Percentiles rank a stretch among this genome's conserved stretches.
These are phyloP conservation scores for Cosmopolites sordidus DNA, from an alignment of 2,888 invertebrate genomes.

Conservation along the genomic window DNA sequence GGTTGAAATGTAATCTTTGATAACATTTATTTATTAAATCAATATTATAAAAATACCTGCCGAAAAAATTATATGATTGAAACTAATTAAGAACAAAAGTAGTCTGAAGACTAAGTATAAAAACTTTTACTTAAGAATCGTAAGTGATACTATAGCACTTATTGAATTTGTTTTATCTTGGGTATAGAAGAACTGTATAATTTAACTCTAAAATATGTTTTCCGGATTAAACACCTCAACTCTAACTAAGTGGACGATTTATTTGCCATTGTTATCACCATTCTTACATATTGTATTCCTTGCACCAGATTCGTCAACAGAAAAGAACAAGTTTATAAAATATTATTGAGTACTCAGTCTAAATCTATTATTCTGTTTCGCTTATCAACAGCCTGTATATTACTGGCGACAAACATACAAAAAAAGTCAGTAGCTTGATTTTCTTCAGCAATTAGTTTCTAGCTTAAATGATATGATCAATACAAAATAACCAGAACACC, in stretches of 20 bases:
- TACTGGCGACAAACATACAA: not conserved
- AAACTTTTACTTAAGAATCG: too few species aligned
- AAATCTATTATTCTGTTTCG: constrained; percentile 14
- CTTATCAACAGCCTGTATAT: constrained; percentile 9
- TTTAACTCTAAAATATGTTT: too few species aligned
- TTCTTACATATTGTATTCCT: constrained; percentile 11
- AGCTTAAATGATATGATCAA: constrained; percentile 3
- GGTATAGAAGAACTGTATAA: too few species aligned
- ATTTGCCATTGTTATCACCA: constrained; percentile 21
- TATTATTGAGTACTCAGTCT: constrained; percentile 12
- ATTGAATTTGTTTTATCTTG: too few species aligned
- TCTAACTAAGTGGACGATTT: constrained; percentile 14
- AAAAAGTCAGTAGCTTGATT: constrained; percentile 4
- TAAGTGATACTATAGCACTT: too few species aligned
- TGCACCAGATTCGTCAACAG: constrained; percentile 11
- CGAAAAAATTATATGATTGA: too few species aligned
- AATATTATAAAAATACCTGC: too few species aligned
- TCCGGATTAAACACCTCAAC: constrained; percentile 9
- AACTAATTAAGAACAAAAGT: too few species aligned
- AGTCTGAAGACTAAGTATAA: too few species aligned
- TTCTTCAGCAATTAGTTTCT: constrained; percentile 14
- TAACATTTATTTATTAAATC: too few species aligned
- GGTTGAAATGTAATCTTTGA: too few species aligned
- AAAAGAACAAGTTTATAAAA: constrained; percentile 21
- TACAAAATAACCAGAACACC: too few species aligned